phyloP scores from a whole-genome alignment of 2,797 vertebrate species.

The Menidia menidia region DNA sequence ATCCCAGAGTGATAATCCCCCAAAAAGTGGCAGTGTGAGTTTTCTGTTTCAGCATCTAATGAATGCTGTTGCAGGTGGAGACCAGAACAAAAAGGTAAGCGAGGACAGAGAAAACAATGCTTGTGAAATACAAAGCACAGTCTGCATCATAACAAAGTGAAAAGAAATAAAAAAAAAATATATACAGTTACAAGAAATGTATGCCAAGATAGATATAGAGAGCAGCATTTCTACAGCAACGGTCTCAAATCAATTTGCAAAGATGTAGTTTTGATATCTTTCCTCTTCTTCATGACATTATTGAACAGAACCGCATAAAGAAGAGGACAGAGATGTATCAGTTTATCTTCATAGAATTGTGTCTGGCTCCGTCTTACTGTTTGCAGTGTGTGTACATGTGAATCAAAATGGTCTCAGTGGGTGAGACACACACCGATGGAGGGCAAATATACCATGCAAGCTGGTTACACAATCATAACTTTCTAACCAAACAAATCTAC shows the following conservation, averaged over 20 bases:
- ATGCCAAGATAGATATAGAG: not conserved
- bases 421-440: slow-evolving; percentile 26
- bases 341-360: slow-evolving; percentile 45
- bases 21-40: slow-evolving; percentile 11
- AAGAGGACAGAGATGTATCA: slow-evolving; percentile 15
- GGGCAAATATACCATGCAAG: slow-evolving; percentile 48
- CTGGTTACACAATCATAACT: slow-evolving; percentile 56
- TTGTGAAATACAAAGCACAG: slow-evolving; percentile 16
- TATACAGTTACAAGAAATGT: slow-evolving; percentile 2
- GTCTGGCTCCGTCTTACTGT: slow-evolving; percentile 37
- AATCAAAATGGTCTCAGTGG: slow-evolving; percentile 42
- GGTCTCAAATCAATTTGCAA: slow-evolving; percentile 14
- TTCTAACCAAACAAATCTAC: slow-evolving; percentile 56
- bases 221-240: not conserved
- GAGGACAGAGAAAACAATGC: slow-evolving; percentile 14
- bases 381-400: slow-evolving; percentile 37
- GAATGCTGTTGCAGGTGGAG: slow-evolving; percentile 30
- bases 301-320: slow-evolving; percentile 35
- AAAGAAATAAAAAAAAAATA: not conserved
- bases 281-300: slow-evolving; percentile 24
- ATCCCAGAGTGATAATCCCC: slow-evolving; percentile 25
- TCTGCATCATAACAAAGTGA: slow-evolving; percentile 19
- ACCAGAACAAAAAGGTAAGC: slow-evolving; percentile 22
- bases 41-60: slow-evolving; percentile 31
- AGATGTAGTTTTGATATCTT: slow-evolving; percentile 17